These are phyloP conservation scores for Thereva unica DNA, from an alignment of 2,888 invertebrate genomes.

Conservation along the genomic window DNA sequence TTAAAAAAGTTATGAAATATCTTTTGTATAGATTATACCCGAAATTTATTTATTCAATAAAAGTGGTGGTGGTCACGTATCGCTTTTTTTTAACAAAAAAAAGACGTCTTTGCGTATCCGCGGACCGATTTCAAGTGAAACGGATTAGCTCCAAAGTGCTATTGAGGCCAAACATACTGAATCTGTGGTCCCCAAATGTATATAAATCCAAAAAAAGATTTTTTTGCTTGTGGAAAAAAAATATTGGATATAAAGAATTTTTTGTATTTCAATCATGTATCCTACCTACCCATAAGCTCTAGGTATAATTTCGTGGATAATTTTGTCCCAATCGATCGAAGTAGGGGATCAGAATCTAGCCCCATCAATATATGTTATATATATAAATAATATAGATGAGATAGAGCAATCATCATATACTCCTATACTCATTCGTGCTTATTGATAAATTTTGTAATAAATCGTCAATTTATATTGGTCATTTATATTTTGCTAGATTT, in stretches of 20 bases:
- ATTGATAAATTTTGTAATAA: constrained; percentile 34
- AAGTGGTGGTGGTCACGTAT: constrained; percentile 3
- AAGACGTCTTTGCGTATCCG: constrained; percentile 55
- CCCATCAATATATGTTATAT: constrained; percentile 24
- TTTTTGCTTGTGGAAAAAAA: constrained; percentile 22
- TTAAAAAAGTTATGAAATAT: no score
- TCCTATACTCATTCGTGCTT: constrained; percentile 11
- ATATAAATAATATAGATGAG: constrained; percentile 20
- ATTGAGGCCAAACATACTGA: constrained; percentile 42
- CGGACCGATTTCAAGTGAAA: constrained; percentile 59
- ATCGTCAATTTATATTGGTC: constrained; percentile 35
- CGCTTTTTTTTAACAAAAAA: not conserved
- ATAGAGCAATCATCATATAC: no score
- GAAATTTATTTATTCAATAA: no score
- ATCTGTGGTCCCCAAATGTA: constrained; percentile 25
- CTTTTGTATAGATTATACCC: no score
- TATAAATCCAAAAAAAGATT: constrained; percentile 33
- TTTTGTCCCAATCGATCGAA: constrained; percentile 27
- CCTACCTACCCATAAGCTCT: constrained; percentile 2
- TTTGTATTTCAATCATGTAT: not conserved
- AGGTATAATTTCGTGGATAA: constrained; percentile 7
- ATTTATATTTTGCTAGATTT: constrained; percentile 33
- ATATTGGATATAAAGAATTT: no score
- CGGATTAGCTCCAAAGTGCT: constrained; percentile 55
- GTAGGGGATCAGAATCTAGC: no score